Evolutionary conservation across 1,140 invertebrate species (phyloP).

Genomic region (Ceratina japonica): DNA sequence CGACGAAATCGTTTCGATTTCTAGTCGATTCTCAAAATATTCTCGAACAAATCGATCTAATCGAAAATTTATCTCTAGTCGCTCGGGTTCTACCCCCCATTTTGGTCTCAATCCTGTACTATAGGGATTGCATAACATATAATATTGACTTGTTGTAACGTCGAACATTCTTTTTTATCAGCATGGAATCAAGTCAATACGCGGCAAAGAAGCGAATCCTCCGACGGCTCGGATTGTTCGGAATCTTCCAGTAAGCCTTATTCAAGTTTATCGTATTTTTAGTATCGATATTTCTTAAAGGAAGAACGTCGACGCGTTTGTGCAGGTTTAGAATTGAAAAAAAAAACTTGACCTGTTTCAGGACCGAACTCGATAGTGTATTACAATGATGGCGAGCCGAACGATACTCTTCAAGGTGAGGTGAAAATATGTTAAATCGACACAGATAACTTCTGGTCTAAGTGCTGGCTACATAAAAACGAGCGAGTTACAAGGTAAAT

Average conservation of each 20-base stretch:
- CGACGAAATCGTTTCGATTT: no score
- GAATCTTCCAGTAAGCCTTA: constrained; percentile 65
- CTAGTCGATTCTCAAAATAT: no score
- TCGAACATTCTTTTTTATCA: constrained; percentile 54
- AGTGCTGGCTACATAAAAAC: no score
- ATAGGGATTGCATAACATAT: constrained; percentile 21
- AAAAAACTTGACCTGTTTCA: constrained; percentile 50
- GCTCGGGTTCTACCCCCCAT: no score
- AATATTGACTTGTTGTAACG: constrained; percentile 20
- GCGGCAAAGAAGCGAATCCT: constrained; percentile 65
- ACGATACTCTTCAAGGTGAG: constrained; percentile 81
- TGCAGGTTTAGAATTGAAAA: constrained; percentile 19
- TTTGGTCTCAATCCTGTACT: not conserved
- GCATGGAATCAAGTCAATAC: constrained; percentile 74
- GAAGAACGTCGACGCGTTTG: not conserved
- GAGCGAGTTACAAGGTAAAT: no score
- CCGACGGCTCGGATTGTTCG: constrained; percentile 67
- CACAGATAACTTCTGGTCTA: no score
- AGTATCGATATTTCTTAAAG: not conserved
- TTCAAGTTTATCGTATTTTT: not conserved
- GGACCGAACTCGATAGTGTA: constrained; percentile 80
- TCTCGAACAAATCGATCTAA: not conserved
- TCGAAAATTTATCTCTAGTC: no score
- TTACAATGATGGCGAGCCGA: constrained; percentile 87
- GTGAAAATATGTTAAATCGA: not conserved